Evolutionary conservation across 2,797 vertebrate genomes (phyloP).

Genomic region (Centroberyx gerrardi): DNA sequence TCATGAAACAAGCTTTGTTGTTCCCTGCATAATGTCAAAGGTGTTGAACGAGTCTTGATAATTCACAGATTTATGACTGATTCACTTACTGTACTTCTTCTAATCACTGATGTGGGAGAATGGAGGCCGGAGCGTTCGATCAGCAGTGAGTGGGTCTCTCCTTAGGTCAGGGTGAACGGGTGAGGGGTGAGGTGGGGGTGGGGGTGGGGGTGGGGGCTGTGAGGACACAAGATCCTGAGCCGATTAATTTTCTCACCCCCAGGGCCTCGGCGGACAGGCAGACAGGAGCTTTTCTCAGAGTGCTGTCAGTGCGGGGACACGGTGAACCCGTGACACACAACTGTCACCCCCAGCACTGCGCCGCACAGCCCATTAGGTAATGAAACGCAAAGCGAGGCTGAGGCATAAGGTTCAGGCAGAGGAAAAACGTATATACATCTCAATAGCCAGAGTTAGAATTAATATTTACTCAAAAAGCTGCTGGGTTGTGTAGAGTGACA

Average conservation of each 20-base stretch:
- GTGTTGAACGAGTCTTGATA: no score
- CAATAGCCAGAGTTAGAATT: neutral
- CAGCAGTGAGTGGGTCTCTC: constrained; percentile 17
- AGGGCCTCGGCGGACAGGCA: constrained; percentile 62
- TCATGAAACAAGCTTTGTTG: no score
- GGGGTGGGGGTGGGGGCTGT: constrained; percentile 44
- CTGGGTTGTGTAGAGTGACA: neutral
- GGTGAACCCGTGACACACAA: constrained; percentile 55
- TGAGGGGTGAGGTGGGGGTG: neutral
- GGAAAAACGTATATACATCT: neutral
- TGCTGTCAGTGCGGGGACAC: constrained; percentile 69
- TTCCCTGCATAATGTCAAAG: no score
- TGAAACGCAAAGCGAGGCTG: constrained; percentile 52
- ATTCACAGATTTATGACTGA: no score
- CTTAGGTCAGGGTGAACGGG: constrained; percentile 60
- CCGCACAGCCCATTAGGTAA: constrained; percentile 74
- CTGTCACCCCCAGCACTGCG: constrained; percentile 54
- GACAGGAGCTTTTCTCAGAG: constrained; percentile 73
- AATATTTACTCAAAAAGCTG: neutral
- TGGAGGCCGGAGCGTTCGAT: constrained; percentile 30
- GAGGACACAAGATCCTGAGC: constrained; percentile 74
- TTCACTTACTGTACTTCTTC: neutral
- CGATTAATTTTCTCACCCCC: constrained; percentile 77
- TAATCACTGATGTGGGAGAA: neutral
- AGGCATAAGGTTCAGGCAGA: constrained; percentile 9